Conservation (phyloP, 2,113 vertebrate species). For the Ciconia stormi region DNA sequence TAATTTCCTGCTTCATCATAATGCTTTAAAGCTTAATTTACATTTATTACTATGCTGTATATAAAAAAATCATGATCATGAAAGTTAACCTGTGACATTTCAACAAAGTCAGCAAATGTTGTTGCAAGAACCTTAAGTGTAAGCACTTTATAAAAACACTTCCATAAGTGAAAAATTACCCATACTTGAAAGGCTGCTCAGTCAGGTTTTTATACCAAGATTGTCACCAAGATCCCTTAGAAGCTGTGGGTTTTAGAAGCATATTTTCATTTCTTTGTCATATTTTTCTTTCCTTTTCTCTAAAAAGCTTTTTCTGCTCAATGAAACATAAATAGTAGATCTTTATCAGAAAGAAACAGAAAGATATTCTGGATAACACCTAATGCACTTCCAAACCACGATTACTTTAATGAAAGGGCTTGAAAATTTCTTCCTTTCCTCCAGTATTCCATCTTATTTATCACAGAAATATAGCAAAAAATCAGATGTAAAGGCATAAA, state of each 20-base stretch:
- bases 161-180: not conserved
- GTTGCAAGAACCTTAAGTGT: not conserved
- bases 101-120: slow-evolving; percentile 13
- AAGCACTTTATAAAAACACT: slow-evolving; percentile 37
- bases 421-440: not conserved
- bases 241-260: not conserved
- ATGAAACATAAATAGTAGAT: not conserved
- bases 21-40: not conserved
- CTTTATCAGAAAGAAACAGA: not conserved
- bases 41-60: not conserved
- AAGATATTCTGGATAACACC: not conserved
- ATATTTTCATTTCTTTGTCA: slow-evolving; percentile 5
- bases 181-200: not conserved
- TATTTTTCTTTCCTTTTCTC: slow-evolving; percentile 23
- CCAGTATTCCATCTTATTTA: not conserved
- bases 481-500: not conserved
- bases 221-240: not conserved
- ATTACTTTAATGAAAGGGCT: not conserved
- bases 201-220: not conserved
- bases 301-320: not conserved
- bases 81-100: slow-evolving; percentile 1
- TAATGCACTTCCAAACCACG: not conserved
- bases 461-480: not conserved
- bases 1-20: not conserved
- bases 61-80: not conserved